Conservation (phyloP, 35 echinoderm and acorn worm genomes). For the Apostichopus californicus region DNA sequence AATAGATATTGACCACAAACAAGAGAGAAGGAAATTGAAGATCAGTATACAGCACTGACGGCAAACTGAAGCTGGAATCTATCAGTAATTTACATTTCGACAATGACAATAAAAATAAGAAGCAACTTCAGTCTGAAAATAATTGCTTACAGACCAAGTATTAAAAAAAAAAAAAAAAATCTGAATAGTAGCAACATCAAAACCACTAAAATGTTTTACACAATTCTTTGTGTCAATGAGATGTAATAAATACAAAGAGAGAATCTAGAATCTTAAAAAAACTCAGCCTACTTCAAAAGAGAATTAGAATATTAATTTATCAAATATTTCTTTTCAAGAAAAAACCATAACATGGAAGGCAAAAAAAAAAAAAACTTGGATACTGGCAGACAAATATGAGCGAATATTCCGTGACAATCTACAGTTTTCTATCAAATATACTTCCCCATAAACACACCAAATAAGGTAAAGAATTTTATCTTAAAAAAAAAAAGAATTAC, state of each 20-base stretch:
- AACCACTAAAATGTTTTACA: conserved; percentile 10
- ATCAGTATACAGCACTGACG: background rate
- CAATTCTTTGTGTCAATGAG: background rate
- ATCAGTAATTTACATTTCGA: too few species aligned
- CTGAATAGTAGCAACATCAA: background rate
- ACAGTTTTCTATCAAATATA: too few species aligned
- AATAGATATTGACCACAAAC: conserved; percentile 9
- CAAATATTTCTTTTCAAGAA: background rate
- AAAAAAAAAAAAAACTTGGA: background rate
- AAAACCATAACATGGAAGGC: background rate
- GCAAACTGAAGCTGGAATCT: too few species aligned
- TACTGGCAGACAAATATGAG: background rate
- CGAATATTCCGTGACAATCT: background rate
- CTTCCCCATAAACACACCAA: background rate
- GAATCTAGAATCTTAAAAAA: background rate
- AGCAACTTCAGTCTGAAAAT: too few species aligned
- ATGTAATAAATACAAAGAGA: background rate
- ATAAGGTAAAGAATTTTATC: background rate
- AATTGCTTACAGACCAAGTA: background rate
- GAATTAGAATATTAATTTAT: background rate
- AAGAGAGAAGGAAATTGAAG: background rate
- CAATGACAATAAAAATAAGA: too few species aligned
- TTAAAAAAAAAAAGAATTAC: background rate
- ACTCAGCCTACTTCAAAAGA: background rate
- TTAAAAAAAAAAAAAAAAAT: background rate